Evolutionary conservation across 2,888 invertebrate genomes (phyloP).

Genomic region (Hyppa rectilinea): DNA sequence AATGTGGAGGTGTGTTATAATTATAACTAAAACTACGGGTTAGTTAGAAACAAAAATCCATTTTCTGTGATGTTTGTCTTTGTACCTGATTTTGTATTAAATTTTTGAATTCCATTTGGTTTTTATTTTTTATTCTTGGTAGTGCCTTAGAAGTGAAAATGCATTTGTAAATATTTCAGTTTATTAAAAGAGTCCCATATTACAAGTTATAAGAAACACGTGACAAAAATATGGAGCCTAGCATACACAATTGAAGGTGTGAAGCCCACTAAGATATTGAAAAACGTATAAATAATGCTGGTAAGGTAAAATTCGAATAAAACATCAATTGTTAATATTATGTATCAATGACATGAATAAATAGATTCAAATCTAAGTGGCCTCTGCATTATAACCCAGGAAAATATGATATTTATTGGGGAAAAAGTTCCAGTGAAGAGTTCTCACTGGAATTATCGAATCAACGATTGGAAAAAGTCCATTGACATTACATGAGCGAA

Average conservation of each 20-base stretch:
- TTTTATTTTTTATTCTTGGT: constrained; percentile 36
- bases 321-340: constrained; percentile 11
- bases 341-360: constrained; percentile 2
- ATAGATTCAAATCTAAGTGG: constrained; percentile 1
- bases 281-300: constrained; percentile 3
- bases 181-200: constrained; percentile 73
- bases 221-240: constrained; percentile 37
- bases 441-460: neutral
- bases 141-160: constrained; percentile 74
- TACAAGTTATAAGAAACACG: constrained; percentile 69
- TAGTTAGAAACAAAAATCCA: constrained; percentile 43
- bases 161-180: constrained; percentile 69
- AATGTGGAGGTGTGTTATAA: constrained; percentile 67
- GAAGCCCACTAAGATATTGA: constrained; percentile 21
- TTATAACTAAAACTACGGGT: constrained; percentile 56
- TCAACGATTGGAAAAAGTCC: neutral
- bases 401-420: neutral
- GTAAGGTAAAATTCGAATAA: constrained; percentile 9
- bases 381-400: neutral
- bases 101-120: constrained; percentile 41
- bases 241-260: constrained; percentile 30
- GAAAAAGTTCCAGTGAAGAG: too few species aligned
- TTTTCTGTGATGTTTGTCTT: constrained; percentile 71
- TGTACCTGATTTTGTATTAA: constrained; percentile 71
- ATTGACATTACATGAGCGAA: neutral